Evolutionary conservation across 2,113 vertebrate species (phyloP).

Genomic region (Electrona antarctica): DNA sequence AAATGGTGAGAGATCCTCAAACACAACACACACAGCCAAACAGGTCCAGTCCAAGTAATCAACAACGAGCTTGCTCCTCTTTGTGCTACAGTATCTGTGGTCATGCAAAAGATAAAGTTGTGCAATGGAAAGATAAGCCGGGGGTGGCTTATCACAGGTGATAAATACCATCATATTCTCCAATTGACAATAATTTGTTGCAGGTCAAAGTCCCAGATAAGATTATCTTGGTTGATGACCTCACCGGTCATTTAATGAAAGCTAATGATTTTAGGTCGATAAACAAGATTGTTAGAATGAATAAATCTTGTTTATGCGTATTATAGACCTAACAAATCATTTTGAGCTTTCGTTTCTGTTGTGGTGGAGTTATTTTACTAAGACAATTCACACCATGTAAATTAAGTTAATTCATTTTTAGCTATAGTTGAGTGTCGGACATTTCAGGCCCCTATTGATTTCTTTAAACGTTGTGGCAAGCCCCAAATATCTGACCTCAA

Average conservation of each 20-base stretch:
- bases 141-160: constrained; percentile 33
- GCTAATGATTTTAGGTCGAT: constrained; percentile 37
- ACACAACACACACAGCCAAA: constrained; percentile 18
- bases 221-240: constrained; percentile 53
- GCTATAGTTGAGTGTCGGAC: too few species aligned
- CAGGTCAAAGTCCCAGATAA: constrained; percentile 70
- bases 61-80: constrained; percentile 1
- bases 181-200: constrained; percentile 31
- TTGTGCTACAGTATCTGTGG: constrained; percentile 14
- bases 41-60: constrained; percentile 8
- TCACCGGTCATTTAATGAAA: constrained; percentile 30
- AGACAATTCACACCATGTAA: too few species aligned
- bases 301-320: too few species aligned
- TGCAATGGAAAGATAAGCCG: constrained; percentile 66
- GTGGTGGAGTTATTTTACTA: too few species aligned
- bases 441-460: too few species aligned
- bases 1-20: constrained; percentile 57
- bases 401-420: too few species aligned
- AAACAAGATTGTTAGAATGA: constrained; percentile 36
- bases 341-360: too few species aligned
- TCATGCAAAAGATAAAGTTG: constrained; percentile 51
- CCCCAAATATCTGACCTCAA: too few species aligned
- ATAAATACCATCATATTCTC: constrained; percentile 52
- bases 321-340: too few species aligned
- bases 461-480: too few species aligned